Evolutionary conservation across 1,140 invertebrate genomes (phyloP).

Genomic region (Reticulitermes speratus): DNA sequence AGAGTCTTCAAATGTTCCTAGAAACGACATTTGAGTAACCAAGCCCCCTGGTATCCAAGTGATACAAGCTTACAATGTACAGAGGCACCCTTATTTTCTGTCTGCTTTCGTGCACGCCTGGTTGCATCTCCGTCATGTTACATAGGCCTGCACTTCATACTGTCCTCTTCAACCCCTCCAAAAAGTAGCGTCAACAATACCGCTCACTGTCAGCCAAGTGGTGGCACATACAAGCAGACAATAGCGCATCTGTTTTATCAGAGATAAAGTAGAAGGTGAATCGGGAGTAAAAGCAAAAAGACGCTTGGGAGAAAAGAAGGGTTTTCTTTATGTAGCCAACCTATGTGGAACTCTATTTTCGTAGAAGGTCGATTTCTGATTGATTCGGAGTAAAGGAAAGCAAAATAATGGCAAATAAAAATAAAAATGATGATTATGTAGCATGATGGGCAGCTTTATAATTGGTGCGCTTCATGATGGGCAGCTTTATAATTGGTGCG

Average conservation of each 20-base stretch:
- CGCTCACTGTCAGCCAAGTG: not conserved
- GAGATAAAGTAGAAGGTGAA: not conserved
- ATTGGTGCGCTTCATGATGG: no score
- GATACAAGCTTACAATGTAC: not conserved
- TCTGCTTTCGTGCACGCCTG: not conserved
- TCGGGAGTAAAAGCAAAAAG: not conserved
- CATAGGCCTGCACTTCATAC: not conserved
- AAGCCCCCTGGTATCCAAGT: not conserved
- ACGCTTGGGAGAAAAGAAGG: not conserved
- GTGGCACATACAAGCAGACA: not conserved
- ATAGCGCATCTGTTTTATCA: not conserved
- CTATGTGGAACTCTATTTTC: no score
- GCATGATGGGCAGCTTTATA: no score
- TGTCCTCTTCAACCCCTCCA: not conserved
- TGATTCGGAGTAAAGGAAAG: no score
- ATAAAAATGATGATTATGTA: no score
- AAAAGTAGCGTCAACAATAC: not conserved
- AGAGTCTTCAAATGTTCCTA: not conserved
- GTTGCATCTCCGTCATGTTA: not conserved
- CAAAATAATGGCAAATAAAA: no score
- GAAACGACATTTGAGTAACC: not conserved
- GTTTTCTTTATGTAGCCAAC: no score
- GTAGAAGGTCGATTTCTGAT: no score
- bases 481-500: no score
- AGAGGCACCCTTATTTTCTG: not conserved